Conservation (phyloP, 2,888 invertebrate genomes). For the Molorchus minor region DNA sequence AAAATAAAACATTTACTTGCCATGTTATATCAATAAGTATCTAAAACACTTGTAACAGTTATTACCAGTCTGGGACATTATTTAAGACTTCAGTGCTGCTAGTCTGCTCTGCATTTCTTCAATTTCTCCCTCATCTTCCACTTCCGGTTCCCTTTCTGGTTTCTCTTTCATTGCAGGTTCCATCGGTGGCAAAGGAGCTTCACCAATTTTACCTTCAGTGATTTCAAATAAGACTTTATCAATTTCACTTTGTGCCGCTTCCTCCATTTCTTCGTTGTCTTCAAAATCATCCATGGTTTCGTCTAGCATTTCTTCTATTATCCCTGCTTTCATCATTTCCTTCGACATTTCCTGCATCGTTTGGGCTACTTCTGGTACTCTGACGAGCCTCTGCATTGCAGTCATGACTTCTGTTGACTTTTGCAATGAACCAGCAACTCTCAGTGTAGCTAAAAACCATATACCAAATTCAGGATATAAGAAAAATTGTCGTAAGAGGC, state of each 20-base stretch:
- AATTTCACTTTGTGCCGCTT: constrained; percentile 90
- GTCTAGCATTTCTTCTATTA: constrained; percentile 98
- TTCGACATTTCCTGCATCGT: constrained; percentile 98
- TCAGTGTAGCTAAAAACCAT: constrained; percentile 79
- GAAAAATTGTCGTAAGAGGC: background rate
- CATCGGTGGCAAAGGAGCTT: constrained; percentile 81
- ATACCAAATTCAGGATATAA: background rate
- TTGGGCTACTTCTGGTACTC: constrained; percentile 91
- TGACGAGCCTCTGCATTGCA: constrained; percentile 92
- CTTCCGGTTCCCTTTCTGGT: constrained; percentile 65
- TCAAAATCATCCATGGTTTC: constrained; percentile 95
- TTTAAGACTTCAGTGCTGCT: constrained; percentile 86
- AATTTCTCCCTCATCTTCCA: constrained; percentile 76
- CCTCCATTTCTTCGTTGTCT: constrained; percentile 94
- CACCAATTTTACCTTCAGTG: constrained; percentile 90
- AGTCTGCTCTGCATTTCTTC: constrained; percentile 91
- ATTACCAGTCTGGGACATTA: background rate
- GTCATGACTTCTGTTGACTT: constrained; percentile 99
- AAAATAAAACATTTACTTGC: too few relatives aligned
- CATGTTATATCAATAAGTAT: background rate
- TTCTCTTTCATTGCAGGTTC: constrained; percentile 66
- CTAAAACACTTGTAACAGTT: background rate
- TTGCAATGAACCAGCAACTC: constrained; percentile 91
- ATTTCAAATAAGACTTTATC: constrained; percentile 79
- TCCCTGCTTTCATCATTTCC: constrained; percentile 99